Evolutionary conservation across 2,888 invertebrate genomes (phyloP), one percentile per base, ranked within the genome.

Genomic region (Thereva nobilitata): DNA sequence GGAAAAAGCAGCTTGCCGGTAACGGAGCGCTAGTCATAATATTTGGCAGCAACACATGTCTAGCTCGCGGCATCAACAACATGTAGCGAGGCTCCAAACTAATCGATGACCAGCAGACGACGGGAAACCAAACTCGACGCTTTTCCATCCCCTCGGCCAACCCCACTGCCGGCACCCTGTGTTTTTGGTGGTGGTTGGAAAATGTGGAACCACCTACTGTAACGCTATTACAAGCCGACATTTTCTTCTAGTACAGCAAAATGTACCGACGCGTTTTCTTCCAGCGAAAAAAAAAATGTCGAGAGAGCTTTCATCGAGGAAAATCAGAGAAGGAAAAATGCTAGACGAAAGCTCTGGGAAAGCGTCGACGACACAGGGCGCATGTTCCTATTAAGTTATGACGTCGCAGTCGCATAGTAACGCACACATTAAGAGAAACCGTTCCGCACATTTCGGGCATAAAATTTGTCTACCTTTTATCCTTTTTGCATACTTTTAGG

Each of bases 371-470:
- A 23, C 23, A 23, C 23, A 23, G 8, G 5, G 44, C 61, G 50
- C 61, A 61, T 61, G 61, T 56, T 56, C 8, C 34, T 7, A 34
- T 35, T 42, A 35, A 35, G 56, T 56, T 56, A 35, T 61, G 61
- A 61, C 61, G 61, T 61, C 41, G 50, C 34, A 61, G 50, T 61
- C 61, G 61, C 61, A 61, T 61, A 61, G 61, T 61, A 50, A 61
- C 61, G 34, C 56, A 44, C 10, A n/a, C 47, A 4, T 47, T n/a
- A 5, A 47, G n/a, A 47, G n/a, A n/a, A n/a, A 23, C 23, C 23
- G 23, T 9, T 47, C 5, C 7, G 6, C 10, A 10, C 10, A 37
- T 37, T 37, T 37, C 6, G n/a, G 35, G 35, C n/a, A 37, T 53
- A 9, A 53, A 53, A 6, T 37, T 37, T 9, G 6, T n/a, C 10